phyloP scores from a whole-genome alignment of 2,797 vertebrate species.

The Ctenosaura bakeri region DNA sequence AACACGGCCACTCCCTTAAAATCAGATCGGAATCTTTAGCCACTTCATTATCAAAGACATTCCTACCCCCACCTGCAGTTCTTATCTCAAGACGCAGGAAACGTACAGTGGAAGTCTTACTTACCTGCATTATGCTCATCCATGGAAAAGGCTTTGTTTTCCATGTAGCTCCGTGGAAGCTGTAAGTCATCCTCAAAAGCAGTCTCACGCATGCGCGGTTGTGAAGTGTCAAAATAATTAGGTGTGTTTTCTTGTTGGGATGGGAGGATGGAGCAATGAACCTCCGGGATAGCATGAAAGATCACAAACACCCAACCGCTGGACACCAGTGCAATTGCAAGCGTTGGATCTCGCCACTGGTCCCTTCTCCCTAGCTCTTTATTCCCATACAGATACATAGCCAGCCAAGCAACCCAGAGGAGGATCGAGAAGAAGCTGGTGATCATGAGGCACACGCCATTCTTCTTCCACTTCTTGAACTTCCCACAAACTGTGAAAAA shows the following conservation, averaged over 20 bases:
- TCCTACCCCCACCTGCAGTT: too few relatives aligned
- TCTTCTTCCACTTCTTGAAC: conserved; percentile 92
- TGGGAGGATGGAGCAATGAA: conserved; percentile 90
- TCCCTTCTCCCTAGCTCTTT: conserved; percentile 84
- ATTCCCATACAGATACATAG: conserved; percentile 95
- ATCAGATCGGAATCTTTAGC: too few relatives aligned
- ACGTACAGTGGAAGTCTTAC: conserved; percentile 72
- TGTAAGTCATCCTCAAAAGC: conserved; percentile 95
- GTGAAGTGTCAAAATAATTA: conserved; percentile 97
- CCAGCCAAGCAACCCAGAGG: conserved; percentile 95
- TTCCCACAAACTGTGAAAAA: conserved; percentile 92
- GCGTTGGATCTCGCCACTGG: conserved; percentile 90
- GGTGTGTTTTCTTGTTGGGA: conserved; percentile 91
- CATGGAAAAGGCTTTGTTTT: conserved; percentile 96
- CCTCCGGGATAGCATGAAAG: conserved; percentile 93
- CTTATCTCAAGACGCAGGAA: rapidly evolving
- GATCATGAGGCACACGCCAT: conserved; percentile 88
- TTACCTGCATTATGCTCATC: conserved; percentile 92
- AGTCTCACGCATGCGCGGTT: conserved; percentile 94
- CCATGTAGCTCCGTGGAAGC: conserved; percentile 94
- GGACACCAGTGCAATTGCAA: conserved; percentile 92
- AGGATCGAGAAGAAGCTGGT: conserved; percentile 89
- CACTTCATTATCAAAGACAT: too few relatives aligned
- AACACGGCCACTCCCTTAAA: too few relatives aligned
- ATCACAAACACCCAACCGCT: conserved; percentile 95